phyloP scores from a whole-genome alignment of 2,797 vertebrate genomes.

The Fundulus diaphanus region DNA sequence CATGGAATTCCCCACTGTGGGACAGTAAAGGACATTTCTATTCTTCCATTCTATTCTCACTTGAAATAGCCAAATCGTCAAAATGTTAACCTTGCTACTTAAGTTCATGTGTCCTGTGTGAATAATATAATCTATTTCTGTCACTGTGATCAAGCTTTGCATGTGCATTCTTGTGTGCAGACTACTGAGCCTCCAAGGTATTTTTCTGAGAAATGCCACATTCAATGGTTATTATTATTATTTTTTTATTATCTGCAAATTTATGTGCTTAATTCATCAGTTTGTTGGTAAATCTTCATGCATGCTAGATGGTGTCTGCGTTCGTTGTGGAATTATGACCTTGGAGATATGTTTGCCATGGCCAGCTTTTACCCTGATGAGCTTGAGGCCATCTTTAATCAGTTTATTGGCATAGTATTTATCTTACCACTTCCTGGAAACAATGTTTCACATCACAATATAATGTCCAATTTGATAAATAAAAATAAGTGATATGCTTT shows the following conservation, averaged over 20 bases:
- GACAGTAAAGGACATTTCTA: too few species aligned
- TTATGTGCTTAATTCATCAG: not conserved
- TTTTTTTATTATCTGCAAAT: not conserved
- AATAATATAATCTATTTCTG: not conserved
- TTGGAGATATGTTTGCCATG: conserved; percentile 38
- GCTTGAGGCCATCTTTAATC: conserved; percentile 59
- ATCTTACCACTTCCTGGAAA: conserved; percentile 63
- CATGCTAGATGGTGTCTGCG: not conserved
- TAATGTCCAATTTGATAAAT: conserved; percentile 51
- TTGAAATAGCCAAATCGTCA: not conserved
- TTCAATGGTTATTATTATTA: not conserved
- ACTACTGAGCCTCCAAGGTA: not conserved
- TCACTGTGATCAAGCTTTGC: conserved; percentile 22
- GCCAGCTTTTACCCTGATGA: conserved; percentile 40
- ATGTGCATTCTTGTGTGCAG: conserved; percentile 13
- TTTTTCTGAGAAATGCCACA: conserved; percentile 1
- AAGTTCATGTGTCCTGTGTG: not conserved
- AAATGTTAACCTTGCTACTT: not conserved
- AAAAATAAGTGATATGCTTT: conserved; percentile 61
- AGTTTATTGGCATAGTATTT: conserved; percentile 56
- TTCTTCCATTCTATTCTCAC: not conserved
- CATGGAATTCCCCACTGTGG: too few species aligned
- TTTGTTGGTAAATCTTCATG: not conserved
- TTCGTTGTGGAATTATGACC: conserved; percentile 37
- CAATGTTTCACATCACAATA: conserved; percentile 68